Percentiles rank a stretch among this genome's conserved stretches.
phyloP scores from a whole-genome alignment of 2,113 vertebrate species.

The Pagrus major region DNA sequence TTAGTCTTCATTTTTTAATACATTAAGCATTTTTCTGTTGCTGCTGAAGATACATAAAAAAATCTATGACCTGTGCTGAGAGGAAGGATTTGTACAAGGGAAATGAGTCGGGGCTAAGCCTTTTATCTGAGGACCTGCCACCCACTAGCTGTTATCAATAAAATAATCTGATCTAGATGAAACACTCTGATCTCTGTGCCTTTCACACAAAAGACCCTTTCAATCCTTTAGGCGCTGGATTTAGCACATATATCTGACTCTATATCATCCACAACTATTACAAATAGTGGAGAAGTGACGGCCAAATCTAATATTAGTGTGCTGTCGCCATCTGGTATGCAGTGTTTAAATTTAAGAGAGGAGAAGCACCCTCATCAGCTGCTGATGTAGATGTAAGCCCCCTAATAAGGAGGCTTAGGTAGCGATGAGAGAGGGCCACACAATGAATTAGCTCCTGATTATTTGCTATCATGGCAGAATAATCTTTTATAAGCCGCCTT shows the following conservation, averaged over 20 bases:
- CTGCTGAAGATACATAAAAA: slow-evolving; percentile 35
- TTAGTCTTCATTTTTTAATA: slow-evolving; percentile 55
- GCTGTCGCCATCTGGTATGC: slow-evolving; percentile 49
- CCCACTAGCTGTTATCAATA: slow-evolving; percentile 59
- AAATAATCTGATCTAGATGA: slow-evolving; percentile 72
- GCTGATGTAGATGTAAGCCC: slow-evolving; percentile 81
- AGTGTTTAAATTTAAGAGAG: slow-evolving; percentile 65
- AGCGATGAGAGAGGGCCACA: slow-evolving; percentile 70
- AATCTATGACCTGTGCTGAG: slow-evolving; percentile 53
- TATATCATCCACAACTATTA: slow-evolving; percentile 44
- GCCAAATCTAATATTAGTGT: slow-evolving; percentile 64
- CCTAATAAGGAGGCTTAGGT: slow-evolving; percentile 81
- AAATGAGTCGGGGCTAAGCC: slow-evolving; percentile 61
- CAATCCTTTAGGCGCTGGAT: slow-evolving; percentile 60
- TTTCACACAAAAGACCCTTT: slow-evolving; percentile 40
- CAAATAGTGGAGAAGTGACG: slow-evolving; percentile 34
- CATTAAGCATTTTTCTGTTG: slow-evolving; percentile 63
- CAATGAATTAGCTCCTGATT: slow-evolving; percentile 81
- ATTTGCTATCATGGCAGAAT: slow-evolving; percentile 77
- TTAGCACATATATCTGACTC: slow-evolving; percentile 51
- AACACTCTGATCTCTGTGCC: slow-evolving; percentile 62
- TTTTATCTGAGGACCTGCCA: slow-evolving; percentile 67
- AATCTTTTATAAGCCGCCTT: slow-evolving; percentile 79
- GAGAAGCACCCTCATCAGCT: slow-evolving; percentile 69
- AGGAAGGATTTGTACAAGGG: slow-evolving; percentile 59